Conservation (phyloP, 2,113 vertebrate species). For the Bujurquina vittata region DNA sequence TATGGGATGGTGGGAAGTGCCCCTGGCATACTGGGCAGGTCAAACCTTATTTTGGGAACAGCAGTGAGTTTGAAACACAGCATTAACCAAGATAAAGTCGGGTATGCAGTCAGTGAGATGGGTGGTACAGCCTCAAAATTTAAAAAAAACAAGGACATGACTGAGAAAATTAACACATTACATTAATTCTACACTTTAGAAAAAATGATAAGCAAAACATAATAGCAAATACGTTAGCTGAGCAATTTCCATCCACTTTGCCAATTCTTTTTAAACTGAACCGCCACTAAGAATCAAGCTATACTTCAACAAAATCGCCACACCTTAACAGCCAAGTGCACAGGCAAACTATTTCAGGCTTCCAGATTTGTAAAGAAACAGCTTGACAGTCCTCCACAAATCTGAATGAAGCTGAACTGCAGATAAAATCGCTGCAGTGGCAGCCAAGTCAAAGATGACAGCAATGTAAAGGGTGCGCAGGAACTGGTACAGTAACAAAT, state of each 20-base stretch:
- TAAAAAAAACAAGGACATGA: background rate
- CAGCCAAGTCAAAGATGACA: conserved; percentile 43
- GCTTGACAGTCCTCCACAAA: background rate
- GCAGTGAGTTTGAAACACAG: conserved; percentile 29
- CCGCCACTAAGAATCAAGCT: fast-evolving
- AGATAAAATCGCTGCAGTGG: conserved; percentile 33
- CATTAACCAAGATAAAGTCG: background rate
- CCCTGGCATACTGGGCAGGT: conserved; percentile 49
- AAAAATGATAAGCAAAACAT: background rate
- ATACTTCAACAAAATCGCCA: background rate
- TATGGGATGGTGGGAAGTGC: conserved; percentile 53
- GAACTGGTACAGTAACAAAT: conserved; percentile 31
- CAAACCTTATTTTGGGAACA: conserved; percentile 65
- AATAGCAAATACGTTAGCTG: background rate
- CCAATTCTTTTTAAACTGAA: background rate
- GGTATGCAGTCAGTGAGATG: background rate
- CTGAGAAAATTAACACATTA: background rate
- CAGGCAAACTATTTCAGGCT: background rate
- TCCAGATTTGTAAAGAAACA: conserved; percentile 10
- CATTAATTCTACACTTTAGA: background rate
- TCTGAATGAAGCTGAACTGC: conserved; percentile 36
- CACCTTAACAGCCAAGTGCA: background rate
- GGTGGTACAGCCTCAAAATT: background rate
- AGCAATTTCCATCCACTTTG: background rate
- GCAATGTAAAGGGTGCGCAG: conserved; percentile 43